Base-by-base conservation (phyloP, 2,797 vertebrate species). In the Liparis tanakae region DNA sequence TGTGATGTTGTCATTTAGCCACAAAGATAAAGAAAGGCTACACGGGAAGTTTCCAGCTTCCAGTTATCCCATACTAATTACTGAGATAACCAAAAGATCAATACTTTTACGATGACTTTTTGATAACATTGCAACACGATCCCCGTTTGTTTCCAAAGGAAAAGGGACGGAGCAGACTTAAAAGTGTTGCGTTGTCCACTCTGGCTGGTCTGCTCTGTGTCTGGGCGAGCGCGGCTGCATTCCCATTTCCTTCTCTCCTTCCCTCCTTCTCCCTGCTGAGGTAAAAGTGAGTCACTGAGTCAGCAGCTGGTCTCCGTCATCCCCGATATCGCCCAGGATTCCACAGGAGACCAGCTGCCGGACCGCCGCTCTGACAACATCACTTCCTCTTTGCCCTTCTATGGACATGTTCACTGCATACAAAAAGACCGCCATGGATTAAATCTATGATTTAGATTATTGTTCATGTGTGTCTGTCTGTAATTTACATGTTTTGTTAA, bases 241-340 rank as follows among this genome's bases (percentile, higher is more conserved):
- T 77, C 57, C 81, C 80, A 59, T 88, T 87, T 91, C 89, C 80
- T 76, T 65, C 79, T 70, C 79, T 72, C 83, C 62, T 79, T 78
- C 82, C 36, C 79, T 86, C 70, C 69, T 70, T 79, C 80, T 91
- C 89, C 84, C 86, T 36, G 57, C 63, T 87, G 92, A 89, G 87
- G 90, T 86, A 90, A 89, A 90, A 92, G 88, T 95, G 95, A 95
- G 87, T 94, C 94, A 95, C 86, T 89, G 89, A 93, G 74, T 92
- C 90, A 93, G 93, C 94, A 95, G 94, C 94, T 94, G 94, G 76
- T 82, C 86, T 85, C 79, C 81, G 88, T 95, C 94, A 92, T 84
- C 64, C 74, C 72, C 84, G 77, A 55, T 88, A 87, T 94, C 92
- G 81, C 91, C 89, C 90, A 91, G 81, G 84, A 91, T 89, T 92